Conservation (phyloP, 1,140 invertebrate genomes). For the Nixonia krombeini region DNA sequence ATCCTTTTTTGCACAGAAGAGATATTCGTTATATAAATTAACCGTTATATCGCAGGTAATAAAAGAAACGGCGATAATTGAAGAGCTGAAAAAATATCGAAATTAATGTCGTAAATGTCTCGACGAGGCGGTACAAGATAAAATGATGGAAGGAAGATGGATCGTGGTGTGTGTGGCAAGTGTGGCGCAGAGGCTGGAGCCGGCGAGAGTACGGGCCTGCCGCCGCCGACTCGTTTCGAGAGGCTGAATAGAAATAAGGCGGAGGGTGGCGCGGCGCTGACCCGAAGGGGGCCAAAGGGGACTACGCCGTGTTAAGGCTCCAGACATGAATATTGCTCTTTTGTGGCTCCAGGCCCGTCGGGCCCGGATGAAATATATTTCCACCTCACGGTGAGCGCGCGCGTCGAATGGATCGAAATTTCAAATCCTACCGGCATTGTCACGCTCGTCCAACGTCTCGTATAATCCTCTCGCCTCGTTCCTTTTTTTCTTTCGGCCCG, state of each 20-base stretch:
- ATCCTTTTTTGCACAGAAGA: too few species aligned
- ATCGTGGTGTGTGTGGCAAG: not conserved
- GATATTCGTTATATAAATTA: too few species aligned
- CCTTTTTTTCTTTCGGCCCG: constrained; percentile 25
- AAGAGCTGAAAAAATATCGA: too few species aligned
- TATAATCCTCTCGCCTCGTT: constrained; percentile 47
- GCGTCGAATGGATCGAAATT: constrained; percentile 58
- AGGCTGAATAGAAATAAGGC: constrained; percentile 39
- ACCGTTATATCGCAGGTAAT: too few species aligned
- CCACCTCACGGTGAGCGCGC: constrained; percentile 40
- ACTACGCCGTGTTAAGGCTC: constrained; percentile 48
- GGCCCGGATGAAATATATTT: constrained; percentile 58
- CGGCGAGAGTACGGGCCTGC: constrained; percentile 33
- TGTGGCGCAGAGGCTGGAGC: not conserved
- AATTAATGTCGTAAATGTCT: too few species aligned
- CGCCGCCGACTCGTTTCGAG: constrained; percentile 23
- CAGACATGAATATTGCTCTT: constrained; percentile 59
- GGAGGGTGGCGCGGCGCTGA: constrained; percentile 23
- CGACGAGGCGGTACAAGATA: too few species aligned
- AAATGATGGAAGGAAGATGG: too few species aligned
- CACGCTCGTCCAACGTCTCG: constrained; percentile 41
- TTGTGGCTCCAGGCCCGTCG: constrained; percentile 49
- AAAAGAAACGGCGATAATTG: too few species aligned
- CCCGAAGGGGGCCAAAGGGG: constrained; percentile 25
- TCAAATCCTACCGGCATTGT: constrained; percentile 48